Base-by-base conservation (phyloP, 2,888 invertebrate genomes). In the Brenthis ino region DNA sequence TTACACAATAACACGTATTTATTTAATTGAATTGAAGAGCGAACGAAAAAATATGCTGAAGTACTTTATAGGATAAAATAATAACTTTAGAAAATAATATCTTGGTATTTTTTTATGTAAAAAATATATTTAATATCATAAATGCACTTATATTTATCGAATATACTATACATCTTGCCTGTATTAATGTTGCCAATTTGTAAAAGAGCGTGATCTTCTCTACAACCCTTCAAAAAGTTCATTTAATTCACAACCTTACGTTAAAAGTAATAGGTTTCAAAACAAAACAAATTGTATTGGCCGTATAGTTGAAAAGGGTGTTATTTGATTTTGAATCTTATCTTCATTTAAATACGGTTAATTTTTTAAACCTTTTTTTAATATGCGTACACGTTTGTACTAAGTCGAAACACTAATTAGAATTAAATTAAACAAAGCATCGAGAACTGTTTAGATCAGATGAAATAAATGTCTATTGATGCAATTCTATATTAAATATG, bases 151-250 rank as follows among this genome's bases (percentile, higher is more conserved):
- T 6, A 64, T 74, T 53, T 2, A 55, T 65, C 70, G 82, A 66
- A 72, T 71, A 57, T 14, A 2, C 65, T 72, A 14, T 67, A 77
- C 74, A 74, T 77, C 79, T 77, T 79, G 85, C 80, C 83, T 85
- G 79, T 91, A 90, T 89, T 87, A 91, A 91, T 91, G 89, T 77
- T 82, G 88, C 87, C 91, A 89, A 90, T 91, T 91, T 89, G 91
- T 91, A 88, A 82, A 85, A 88, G 87, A 84, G 87, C 86, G 87
- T 87, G 88, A 89, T 89, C 88, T 80, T 80, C 72, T 56, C 58
- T 63, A 60, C 72, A 75, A 75, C 70, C 73, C 71, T 73, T 13
- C 50, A 47, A 50, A 67, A 58, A 33, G 56, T 65, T 55, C 65
- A 56, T 60, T 65, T 51, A 16, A 73, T 55, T 70, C 68, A 71